Conservation (phyloP, 2,113 vertebrate species). For the Nesogale talazaci region DNA sequence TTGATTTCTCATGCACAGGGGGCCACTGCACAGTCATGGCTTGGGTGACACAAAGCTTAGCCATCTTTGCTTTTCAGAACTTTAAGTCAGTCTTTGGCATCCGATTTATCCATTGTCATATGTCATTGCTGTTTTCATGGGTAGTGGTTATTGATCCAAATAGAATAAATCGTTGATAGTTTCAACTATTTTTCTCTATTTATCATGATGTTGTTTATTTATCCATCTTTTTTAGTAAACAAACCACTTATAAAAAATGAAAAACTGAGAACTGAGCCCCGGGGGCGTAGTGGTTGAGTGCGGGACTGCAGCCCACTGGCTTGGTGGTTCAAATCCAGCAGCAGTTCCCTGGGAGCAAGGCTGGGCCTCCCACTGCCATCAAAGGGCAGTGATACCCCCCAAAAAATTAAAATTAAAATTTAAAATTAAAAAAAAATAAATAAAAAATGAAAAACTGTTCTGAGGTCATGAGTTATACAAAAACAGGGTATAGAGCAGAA, state of each 20-base stretch:
- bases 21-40: too few species aligned
- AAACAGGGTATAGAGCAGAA: neutral
- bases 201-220: neutral
- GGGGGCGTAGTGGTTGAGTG: too few species aligned
- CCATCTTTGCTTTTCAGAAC: neutral
- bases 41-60: neutral
- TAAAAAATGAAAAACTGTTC: conserved; percentile 18
- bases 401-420: too few species aligned
- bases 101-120: neutral
- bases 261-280: too few species aligned
- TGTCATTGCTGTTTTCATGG: neutral
- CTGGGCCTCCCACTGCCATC: too few species aligned
- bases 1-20: neutral
- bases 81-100: neutral
- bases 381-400: too few species aligned
- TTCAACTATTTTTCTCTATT: neutral
- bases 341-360: too few species aligned
- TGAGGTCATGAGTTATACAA: neutral
- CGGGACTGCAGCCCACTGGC: too few species aligned
- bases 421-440: too few species aligned
- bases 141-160: neutral
- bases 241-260: neutral
- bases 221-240: neutral
- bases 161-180: neutral
- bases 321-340: too few species aligned